Conservation (phyloP, 1,140 invertebrate species). For the Teleogryllus occipitalis region DNA sequence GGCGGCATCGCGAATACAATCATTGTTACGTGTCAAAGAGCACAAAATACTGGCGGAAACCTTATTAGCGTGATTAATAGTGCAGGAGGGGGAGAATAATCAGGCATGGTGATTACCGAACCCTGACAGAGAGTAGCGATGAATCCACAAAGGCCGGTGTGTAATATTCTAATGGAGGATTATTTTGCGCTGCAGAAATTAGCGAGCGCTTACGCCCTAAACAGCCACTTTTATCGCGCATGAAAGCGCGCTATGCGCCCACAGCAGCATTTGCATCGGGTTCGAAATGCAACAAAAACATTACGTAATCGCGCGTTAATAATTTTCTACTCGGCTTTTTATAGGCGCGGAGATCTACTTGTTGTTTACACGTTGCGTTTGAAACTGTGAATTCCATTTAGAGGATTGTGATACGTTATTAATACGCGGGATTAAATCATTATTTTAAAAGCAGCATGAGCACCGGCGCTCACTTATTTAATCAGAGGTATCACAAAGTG, state of each 20-base stretch:
- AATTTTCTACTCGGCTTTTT: not conserved
- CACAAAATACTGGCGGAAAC: not conserved
- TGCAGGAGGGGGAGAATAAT: not conserved
- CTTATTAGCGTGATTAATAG: not conserved
- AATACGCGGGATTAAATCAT: conserved; percentile 4
- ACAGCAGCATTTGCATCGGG: not conserved
- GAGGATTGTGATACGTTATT: conserved; percentile 4
- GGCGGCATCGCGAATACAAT: not conserved
- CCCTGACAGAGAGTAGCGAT: not conserved
- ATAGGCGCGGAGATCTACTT: not conserved
- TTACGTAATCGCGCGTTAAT: not conserved
- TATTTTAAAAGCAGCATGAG: conserved; percentile 1
- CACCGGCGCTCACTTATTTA: not conserved
- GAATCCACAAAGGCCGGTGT: not conserved
- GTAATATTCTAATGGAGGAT: conserved; percentile 5
- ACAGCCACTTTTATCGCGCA: not conserved
- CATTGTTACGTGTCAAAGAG: not conserved
- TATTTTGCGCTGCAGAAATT: not conserved
- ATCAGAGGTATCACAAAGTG: not conserved
- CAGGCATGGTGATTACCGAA: not conserved
- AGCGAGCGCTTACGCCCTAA: not conserved
- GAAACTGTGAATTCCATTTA: not conserved
- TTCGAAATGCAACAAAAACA: not conserved
- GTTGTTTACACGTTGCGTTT: not conserved
- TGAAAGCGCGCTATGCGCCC: not conserved